These are phyloP conservation scores for Scylla paramamosain DNA, from an alignment of 1,140 invertebrate genomes.

Conservation along the genomic window DNA sequence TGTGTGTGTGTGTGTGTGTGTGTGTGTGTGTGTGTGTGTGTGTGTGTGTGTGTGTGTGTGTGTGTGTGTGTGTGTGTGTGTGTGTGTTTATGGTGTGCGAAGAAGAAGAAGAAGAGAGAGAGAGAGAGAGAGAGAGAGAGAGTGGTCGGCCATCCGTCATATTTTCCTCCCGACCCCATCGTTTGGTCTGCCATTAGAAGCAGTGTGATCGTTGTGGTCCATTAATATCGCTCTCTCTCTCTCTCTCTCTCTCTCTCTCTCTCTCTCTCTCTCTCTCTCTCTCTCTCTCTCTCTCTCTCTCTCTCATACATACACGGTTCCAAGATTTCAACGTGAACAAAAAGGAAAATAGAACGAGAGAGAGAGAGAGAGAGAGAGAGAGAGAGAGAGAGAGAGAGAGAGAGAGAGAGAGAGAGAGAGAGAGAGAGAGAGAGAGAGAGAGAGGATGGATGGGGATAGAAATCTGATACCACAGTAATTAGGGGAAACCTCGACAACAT, in stretches of 20 bases:
- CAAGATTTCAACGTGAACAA: too few relatives aligned
- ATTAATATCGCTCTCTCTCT: slow-evolving; percentile 2
- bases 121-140: slow-evolving; percentile 47
- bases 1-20: slow-evolving; percentile 40
- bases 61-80: not conserved
- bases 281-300: too few relatives aligned
- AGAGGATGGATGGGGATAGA: not conserved
- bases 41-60: slow-evolving; percentile 43
- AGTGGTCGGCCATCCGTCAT: not conserved
- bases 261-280: too few relatives aligned
- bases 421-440: slow-evolving; percentile 12
- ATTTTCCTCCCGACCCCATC: not conserved
- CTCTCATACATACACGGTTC: too few relatives aligned
- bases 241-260: slow-evolving; percentile 5
- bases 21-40: slow-evolving; percentile 43
- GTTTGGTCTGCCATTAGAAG: not conserved
- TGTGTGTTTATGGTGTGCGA: not conserved
- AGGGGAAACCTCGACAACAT: not conserved
- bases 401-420: slow-evolving; percentile 18
- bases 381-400: not conserved
- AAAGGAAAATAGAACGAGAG: too few relatives aligned
- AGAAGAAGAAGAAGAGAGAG: slow-evolving; percentile 33
- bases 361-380: too few relatives aligned
- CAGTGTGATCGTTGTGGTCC: not conserved
- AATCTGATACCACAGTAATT: not conserved